Conservation (phyloP, 2,797 vertebrate genomes). For the Austrolebias charrua region DNA sequence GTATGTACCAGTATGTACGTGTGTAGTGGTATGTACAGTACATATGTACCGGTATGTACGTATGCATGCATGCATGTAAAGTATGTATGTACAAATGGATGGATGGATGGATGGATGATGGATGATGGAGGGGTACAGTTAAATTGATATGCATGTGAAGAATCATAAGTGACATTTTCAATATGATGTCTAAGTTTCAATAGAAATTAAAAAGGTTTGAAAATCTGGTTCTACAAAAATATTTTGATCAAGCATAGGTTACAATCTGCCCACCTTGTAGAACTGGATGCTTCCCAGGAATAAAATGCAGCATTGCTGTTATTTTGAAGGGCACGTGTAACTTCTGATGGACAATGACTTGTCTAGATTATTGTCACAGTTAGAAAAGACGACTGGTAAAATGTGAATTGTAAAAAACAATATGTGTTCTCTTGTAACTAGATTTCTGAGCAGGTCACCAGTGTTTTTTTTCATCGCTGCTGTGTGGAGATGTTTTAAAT, state of each 20-base stretch:
- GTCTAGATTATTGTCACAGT: conserved; percentile 10
- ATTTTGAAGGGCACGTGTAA: conserved; percentile 37
- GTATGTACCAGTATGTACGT: too few relatives aligned
- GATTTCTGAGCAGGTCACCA: conserved; percentile 32
- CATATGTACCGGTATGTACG: too few relatives aligned
- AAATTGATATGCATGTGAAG: background rate
- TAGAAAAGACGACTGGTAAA: conserved; percentile 19
- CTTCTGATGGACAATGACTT: conserved; percentile 25
- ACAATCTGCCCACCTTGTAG: conserved; percentile 14
- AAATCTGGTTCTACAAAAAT: background rate
- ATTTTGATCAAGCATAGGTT: background rate
- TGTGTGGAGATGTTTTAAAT: conserved; percentile 51
- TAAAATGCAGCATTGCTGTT: conserved; percentile 23
- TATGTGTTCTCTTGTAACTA: conserved; percentile 35
- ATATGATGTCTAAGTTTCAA: conserved; percentile 15
- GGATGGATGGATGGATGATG: too few relatives aligned
- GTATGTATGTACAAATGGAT: too few relatives aligned
- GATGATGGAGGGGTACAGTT: too few relatives aligned
- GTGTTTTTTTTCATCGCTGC: conserved; percentile 46
- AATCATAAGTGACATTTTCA: conserved; percentile 55
- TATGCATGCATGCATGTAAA: too few relatives aligned
- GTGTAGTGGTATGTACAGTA: too few relatives aligned
- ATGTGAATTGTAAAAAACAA: conserved; percentile 7
- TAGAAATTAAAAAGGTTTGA: background rate
- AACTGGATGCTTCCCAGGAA: background rate